These are phyloP conservation scores for Scaptomyza tumidula DNA, from an alignment of 2,888 invertebrate species.

Conservation along the genomic window DNA sequence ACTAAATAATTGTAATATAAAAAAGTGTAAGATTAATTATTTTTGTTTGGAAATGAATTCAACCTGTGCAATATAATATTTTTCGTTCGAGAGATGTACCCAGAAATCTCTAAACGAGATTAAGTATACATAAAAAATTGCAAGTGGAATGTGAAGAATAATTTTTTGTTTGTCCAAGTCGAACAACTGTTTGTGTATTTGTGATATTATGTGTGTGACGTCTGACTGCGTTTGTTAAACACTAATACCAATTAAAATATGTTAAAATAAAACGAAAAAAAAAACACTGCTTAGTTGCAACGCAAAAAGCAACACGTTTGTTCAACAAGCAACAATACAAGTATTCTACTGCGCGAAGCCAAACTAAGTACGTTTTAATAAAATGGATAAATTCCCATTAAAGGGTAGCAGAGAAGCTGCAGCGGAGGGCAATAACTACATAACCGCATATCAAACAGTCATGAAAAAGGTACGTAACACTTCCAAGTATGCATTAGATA, in stretches of 20 bases:
- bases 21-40: slow-evolving; percentile 35
- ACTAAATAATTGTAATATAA: slow-evolving; percentile 40
- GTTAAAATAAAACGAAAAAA: slow-evolving; percentile 37
- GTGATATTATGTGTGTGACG: slow-evolving; percentile 58
- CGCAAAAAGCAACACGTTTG: slow-evolving; percentile 44
- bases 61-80: background rate
- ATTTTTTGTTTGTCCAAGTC: slow-evolving; percentile 57
- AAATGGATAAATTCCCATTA: slow-evolving; percentile 90
- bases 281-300: slow-evolving; percentile 57
- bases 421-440: slow-evolving; percentile 85
- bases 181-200: slow-evolving; percentile 59
- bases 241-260: slow-evolving; percentile 56
- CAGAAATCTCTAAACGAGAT: background rate
- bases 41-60: slow-evolving; percentile 25
- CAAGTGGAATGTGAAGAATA: slow-evolving; percentile 66
- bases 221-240: slow-evolving; percentile 62
- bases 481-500: background rate
- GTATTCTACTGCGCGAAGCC: slow-evolving; percentile 11
- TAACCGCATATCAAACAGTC: slow-evolving; percentile 87
- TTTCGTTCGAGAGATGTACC: slow-evolving; percentile 3
- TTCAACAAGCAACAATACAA: slow-evolving; percentile 14
- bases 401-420: slow-evolving; percentile 86
- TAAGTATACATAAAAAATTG: slow-evolving; percentile 16
- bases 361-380: slow-evolving; percentile 25
- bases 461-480: slow-evolving; percentile 86